These are phyloP conservation scores for Amiota mariae DNA, from an alignment of 2,888 invertebrate genomes.

Conservation along the genomic window DNA sequence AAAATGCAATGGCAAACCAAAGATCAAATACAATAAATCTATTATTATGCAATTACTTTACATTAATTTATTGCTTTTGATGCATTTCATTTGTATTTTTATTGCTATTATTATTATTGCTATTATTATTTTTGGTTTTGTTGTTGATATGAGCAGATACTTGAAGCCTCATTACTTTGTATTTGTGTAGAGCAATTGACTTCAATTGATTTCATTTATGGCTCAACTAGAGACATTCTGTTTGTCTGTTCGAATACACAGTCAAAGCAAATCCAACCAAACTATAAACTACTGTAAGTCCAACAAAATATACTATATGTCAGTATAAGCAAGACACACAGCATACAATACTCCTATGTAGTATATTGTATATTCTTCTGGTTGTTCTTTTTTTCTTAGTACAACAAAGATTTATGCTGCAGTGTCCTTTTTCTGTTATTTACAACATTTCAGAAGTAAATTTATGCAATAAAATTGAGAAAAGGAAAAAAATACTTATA, in stretches of 20 bases:
- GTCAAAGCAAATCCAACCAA: constrained; percentile 23
- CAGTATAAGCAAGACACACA: not conserved
- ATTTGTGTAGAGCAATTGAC: constrained; percentile 9
- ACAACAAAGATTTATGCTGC: constrained; percentile 55
- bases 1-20: no score
- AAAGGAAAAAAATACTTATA: constrained; percentile 2
- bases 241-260: constrained; percentile 32
- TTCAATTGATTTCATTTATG: no score
- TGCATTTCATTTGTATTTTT: no score
- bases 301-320: not conserved
- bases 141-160: not conserved
- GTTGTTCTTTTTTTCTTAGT: no score
- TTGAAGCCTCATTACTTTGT: constrained; percentile 7
- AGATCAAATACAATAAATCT: no score
- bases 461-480: constrained; percentile 47
- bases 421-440: constrained; percentile 60
- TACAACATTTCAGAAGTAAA: constrained; percentile 54
- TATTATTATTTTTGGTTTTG: not conserved
- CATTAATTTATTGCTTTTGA: no score
- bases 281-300: constrained; percentile 6
- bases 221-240: no score
- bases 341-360: no score
- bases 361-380: not conserved
- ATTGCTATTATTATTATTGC: no score
- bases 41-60: no score